Conservation (phyloP, 2,113 vertebrate species). For the Talpa occidentalis region DNA sequence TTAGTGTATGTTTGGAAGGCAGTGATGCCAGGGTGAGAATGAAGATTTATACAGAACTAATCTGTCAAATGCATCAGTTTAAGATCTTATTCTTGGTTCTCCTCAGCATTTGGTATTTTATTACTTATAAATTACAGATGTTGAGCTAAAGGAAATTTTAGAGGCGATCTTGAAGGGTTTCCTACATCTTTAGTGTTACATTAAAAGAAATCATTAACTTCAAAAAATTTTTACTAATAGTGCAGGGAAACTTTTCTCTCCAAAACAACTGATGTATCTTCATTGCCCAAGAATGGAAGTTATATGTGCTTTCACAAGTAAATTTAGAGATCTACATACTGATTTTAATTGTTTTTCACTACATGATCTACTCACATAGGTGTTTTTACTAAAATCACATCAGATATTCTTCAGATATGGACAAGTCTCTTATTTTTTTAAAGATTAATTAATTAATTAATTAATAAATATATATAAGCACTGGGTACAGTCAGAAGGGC, state of each 20-base stretch:
- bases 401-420: neutral
- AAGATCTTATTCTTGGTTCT: neutral
- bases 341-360: neutral
- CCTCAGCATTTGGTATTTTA: neutral
- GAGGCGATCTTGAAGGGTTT: neutral
- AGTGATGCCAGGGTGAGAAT: neutral
- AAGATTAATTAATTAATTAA: too few species aligned
- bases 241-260: neutral
- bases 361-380: neutral
- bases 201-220: conserved; percentile 5
- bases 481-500: too few species aligned
- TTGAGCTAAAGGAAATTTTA: neutral
- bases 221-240: neutral
- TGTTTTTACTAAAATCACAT: neutral
- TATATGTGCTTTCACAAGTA: neutral
- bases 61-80: neutral
- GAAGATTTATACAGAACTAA: neutral
- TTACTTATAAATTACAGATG: neutral
- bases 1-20: too few species aligned
- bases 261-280: neutral
- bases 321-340: neutral
- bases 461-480: too few species aligned
- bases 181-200: neutral
- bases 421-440: too few species aligned
- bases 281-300: neutral